These are phyloP conservation scores for Heliconius himera DNA, from an alignment of 1,140 invertebrate genomes.

Conservation along the genomic window DNA sequence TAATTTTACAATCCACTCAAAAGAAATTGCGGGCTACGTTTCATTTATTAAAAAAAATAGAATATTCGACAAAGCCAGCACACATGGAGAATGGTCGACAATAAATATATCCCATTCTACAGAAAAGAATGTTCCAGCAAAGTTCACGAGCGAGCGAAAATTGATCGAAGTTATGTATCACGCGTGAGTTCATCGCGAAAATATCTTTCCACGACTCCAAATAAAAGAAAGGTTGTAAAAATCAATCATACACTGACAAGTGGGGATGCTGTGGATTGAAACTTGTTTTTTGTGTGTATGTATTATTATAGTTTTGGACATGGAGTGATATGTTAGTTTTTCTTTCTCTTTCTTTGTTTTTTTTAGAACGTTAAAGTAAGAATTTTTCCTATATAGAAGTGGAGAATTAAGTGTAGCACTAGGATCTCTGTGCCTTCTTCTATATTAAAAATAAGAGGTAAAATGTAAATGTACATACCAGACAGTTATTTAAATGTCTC, in stretches of 20 bases:
- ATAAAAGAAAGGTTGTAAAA: conserved; percentile 35
- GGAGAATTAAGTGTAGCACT: too few relatives aligned
- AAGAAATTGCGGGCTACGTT: neutral
- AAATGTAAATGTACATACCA: too few relatives aligned
- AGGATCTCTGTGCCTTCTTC: too few relatives aligned
- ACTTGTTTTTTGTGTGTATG: neutral
- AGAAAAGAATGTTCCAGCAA: conserved; percentile 16
- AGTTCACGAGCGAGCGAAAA: conserved; percentile 39
- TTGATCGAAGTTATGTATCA: conserved; percentile 41
- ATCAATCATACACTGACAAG: conserved; percentile 34
- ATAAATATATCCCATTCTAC: conserved; percentile 17
- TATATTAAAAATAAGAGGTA: too few relatives aligned
- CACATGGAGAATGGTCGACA: conserved; percentile 1
- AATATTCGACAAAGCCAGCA: conserved; percentile 5
- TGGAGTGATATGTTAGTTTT: neutral
- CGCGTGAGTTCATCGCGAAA: conserved; percentile 38
- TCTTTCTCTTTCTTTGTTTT: neutral
- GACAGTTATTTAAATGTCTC: neutral
- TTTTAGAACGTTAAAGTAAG: too few relatives aligned
- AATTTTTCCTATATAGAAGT: too few relatives aligned
- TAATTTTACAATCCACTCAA: neutral
- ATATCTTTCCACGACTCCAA: conserved; percentile 31
- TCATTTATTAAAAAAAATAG: neutral
- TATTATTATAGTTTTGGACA: neutral
- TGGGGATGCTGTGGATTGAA: conserved; percentile 8